Evolutionary conservation across 2,113 vertebrate species (phyloP).

Genomic region (Campylomormyrus numenius): DNA sequence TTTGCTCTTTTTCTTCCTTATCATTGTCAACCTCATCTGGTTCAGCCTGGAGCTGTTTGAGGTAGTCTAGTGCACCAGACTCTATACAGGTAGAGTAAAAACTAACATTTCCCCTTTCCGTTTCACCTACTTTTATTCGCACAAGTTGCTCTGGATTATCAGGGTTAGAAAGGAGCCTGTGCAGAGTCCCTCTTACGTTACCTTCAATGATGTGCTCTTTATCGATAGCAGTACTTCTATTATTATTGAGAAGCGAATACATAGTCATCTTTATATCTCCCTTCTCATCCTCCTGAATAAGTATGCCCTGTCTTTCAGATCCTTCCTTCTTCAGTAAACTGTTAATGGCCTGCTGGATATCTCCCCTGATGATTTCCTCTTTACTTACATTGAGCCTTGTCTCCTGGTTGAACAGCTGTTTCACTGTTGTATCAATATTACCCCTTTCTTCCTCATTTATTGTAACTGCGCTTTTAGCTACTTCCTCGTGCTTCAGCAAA

Average conservation of each 20-base stretch:
- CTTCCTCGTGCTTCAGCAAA: slow-evolving; percentile 65
- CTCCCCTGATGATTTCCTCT: slow-evolving; percentile 73
- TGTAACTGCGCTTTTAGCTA: slow-evolving; percentile 55
- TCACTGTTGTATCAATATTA: slow-evolving; percentile 69
- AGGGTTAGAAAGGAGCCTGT: slow-evolving; percentile 60
- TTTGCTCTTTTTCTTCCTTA: slow-evolving; percentile 58
- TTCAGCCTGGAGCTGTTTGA: slow-evolving; percentile 67
- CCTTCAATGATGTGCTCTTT: slow-evolving; percentile 70
- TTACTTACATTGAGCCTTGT: slow-evolving; percentile 58
- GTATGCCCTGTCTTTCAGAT: slow-evolving; percentile 70
- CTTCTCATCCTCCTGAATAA: slow-evolving; percentile 84
- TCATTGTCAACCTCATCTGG: slow-evolving; percentile 51
- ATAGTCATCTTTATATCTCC: slow-evolving; percentile 85
- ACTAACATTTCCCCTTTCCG: slow-evolving; percentile 78
- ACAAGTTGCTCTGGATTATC: slow-evolving; percentile 50
- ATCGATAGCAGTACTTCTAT: slow-evolving; percentile 47
- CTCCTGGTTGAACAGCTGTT: slow-evolving; percentile 71
- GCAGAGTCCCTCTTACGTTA: slow-evolving; percentile 68
- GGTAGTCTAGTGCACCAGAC: slow-evolving; percentile 77
- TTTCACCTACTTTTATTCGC: slow-evolving; percentile 66
- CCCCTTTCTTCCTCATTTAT: slow-evolving; percentile 78
- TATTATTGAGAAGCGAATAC: slow-evolving; percentile 80
- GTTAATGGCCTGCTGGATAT: slow-evolving; percentile 76
- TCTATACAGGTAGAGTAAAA: slow-evolving; percentile 90
- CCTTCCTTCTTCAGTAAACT: slow-evolving; percentile 64